Conservation (phyloP, 2,888 invertebrate genomes). For the Zhuqinia jingwanae region DNA sequence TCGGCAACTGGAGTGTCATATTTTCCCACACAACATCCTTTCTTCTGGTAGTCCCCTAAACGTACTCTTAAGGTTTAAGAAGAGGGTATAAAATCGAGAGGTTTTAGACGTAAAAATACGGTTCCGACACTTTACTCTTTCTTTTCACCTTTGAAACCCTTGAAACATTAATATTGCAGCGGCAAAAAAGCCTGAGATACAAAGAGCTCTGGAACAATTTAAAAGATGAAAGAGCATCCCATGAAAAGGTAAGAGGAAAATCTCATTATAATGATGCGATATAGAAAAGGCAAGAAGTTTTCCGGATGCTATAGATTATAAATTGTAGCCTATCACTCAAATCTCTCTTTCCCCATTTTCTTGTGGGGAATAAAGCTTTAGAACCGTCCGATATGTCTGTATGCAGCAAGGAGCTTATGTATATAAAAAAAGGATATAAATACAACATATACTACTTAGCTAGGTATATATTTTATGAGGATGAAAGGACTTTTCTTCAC, state of each 20-base stretch:
- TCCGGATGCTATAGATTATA: constrained; percentile 14
- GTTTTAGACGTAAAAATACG: neutral
- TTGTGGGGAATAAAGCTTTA: constrained; percentile 14
- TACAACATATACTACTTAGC: neutral
- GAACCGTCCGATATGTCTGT: neutral
- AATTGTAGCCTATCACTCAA: neutral
- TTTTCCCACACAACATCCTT: too few relatives aligned
- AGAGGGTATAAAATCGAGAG: too few relatives aligned
- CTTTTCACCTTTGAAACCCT: constrained; percentile 45
- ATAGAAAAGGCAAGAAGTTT: constrained; percentile 11
- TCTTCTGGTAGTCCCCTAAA: too few relatives aligned
- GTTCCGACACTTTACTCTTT: constrained; percentile 37
- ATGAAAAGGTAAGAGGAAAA: constrained; percentile 43
- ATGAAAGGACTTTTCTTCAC: constrained; percentile 21
- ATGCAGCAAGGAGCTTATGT: too few relatives aligned
- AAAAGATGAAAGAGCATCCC: constrained; percentile 36
- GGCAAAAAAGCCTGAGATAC: neutral
- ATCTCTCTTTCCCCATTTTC: neutral
- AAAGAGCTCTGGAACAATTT: constrained; percentile 34
- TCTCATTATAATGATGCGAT: constrained; percentile 57
- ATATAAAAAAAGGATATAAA: too few relatives aligned
- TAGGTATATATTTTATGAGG: neutral
- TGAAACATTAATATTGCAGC: constrained; percentile 38
- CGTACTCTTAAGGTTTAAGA: too few relatives aligned
- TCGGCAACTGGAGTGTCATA: too few relatives aligned